phyloP scores from a whole-genome alignment of 1,140 invertebrate species.

The Microplitis mediator region DNA sequence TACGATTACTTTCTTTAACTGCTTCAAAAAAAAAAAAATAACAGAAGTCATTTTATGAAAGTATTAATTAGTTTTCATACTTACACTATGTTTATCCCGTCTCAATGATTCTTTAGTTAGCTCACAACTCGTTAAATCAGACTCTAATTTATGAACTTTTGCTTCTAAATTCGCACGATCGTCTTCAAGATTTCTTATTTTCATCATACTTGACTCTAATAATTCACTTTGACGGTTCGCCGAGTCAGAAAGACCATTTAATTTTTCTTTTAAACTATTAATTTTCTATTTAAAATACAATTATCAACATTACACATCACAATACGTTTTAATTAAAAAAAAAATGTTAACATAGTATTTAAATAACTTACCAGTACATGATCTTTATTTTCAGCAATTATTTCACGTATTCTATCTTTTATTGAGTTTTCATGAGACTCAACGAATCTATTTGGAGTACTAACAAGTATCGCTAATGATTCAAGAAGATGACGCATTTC shows the following conservation, averaged over 20 bases:
- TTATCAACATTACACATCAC: not conserved
- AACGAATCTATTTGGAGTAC: conserved; percentile 71
- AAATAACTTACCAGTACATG: conserved; percentile 69
- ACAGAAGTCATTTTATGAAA: no score
- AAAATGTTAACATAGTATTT: not conserved
- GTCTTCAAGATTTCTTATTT: conserved; percentile 71
- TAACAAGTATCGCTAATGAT: conserved; percentile 71
- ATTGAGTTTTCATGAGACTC: conserved; percentile 77
- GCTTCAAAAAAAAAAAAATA: no score
- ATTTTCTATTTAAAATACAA: conserved; percentile 66
- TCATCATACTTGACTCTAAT: conserved; percentile 67
- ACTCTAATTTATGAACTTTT: conserved; percentile 74
- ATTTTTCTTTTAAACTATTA: conserved; percentile 72
- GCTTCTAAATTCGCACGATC: conserved; percentile 71
- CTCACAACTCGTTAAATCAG: conserved; percentile 71
- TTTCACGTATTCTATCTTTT: conserved; percentile 77
- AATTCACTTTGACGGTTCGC: conserved; percentile 69
- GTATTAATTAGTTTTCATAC: not conserved
- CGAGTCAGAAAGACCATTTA: conserved; percentile 68
- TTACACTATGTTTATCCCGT: conserved; percentile 66
- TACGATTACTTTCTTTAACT: no score
- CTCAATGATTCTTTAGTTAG: conserved; percentile 69
- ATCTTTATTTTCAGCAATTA: conserved; percentile 76
- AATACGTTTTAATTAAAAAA: not conserved
- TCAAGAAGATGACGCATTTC: conserved; percentile 71